Base-by-base conservation (phyloP, 2,888 invertebrate species). In the Chrysina gloriosa region DNA sequence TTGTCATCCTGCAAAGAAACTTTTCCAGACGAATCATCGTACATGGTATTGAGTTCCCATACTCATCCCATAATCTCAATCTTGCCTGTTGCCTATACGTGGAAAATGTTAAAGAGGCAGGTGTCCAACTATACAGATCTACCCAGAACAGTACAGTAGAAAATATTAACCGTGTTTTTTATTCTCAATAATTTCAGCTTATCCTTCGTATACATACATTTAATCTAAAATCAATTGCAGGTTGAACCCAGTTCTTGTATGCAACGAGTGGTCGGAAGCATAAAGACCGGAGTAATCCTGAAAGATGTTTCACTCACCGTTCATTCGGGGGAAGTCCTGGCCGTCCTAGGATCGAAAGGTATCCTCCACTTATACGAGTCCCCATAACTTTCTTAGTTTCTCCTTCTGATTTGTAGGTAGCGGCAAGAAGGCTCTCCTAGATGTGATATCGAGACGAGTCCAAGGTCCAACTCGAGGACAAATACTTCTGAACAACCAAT, bases 271-370 rank as follows among this genome's bases (percentile, higher is more conserved):
- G 89, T 92, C 45, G 94, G 94, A 0, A 91, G 89, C 23, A 90
- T 93, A 65, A 92, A 92, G 78, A 92, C 92, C 1, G 94, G 94
- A 0, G 88, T 96, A 29, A 95, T 97, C 65, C 87, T 97, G 9
- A 95, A 97, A 83, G 96, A 97, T 85, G 95, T 97, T 3, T 95
- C 94, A 16, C 89, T 97, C 77, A 92, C 92, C 70, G 94, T 97
- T 0, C 92, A 94, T 78, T 94, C 95, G 54, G 97, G 97, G 3
- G 97, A 97, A 83, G 94, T 97, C 63, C 90, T 97, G 78, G 97
- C 97, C 29, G 91, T 97, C 67, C 84, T 97, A 39, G 97, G 97
- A 6, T 96, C 96, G 0, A 96, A 96, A 86, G 96, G 96, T 90
- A 79, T 27, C 0, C 7, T 39, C 7, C 2, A 21, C 4, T 21